phyloP scores from a whole-genome alignment of 2,113 vertebrate genomes.

The Phylloscopus whistleri region DNA sequence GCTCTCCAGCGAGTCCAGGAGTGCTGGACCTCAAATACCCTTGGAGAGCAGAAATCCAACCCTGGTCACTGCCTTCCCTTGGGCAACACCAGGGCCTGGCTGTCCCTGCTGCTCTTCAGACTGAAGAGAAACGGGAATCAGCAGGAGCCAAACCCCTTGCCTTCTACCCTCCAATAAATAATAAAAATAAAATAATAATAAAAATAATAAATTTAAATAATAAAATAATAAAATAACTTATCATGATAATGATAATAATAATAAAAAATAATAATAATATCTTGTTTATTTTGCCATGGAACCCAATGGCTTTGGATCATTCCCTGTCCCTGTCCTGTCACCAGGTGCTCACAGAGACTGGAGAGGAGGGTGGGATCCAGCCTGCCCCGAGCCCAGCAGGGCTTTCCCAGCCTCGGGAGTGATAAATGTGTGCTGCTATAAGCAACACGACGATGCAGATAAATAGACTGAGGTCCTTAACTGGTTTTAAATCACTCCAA shows the following conservation, averaged over 20 bases:
- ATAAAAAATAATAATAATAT: too few species aligned
- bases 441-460: rapidly evolving
- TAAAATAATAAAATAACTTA: too few species aligned
- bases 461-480: background rate
- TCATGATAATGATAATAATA: too few species aligned
- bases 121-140: background rate
- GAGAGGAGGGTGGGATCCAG: background rate
- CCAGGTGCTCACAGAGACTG: too few species aligned
- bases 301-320: background rate
- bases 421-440: rapidly evolving
- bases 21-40: background rate
- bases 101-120: too few species aligned
- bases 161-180: background rate
- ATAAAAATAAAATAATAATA: too few species aligned
- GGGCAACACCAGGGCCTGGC: background rate
- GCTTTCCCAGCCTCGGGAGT: background rate
- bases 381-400: background rate
- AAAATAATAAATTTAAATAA: too few species aligned
- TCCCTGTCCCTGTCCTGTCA: background rate
- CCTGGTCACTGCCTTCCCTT: background rate
- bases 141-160: background rate
- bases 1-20: background rate
- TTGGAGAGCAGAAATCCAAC: background rate
- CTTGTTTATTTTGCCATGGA: background rate
- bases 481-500: background rate